phyloP scores from a whole-genome alignment of 2,113 vertebrate genomes.

The human (Homo sapiens) region DNA sequence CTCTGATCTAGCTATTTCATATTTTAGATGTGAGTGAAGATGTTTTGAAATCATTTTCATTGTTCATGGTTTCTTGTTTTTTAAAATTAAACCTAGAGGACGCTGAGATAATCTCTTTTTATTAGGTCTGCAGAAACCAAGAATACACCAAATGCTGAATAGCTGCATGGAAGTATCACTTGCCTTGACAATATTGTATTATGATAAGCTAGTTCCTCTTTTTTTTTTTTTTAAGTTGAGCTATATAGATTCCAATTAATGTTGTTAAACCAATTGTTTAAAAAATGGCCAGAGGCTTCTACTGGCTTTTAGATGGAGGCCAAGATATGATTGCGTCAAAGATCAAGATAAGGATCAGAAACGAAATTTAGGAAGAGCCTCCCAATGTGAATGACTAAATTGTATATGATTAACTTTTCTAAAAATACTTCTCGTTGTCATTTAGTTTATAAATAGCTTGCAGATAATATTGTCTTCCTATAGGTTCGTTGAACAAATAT shows the following conservation, averaged over 20 bases:
- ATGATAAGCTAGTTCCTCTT: neutral
- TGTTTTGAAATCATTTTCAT: conserved; percentile 68
- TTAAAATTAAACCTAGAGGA: conserved; percentile 69
- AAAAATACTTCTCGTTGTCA: conserved; percentile 3
- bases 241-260: neutral
- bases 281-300: neutral
- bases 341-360: neutral
- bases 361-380: neutral
- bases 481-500: neutral
- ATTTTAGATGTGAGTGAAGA: conserved; percentile 61
- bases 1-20: conserved; percentile 61
- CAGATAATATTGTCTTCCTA: neutral
- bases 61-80: conserved; percentile 69
- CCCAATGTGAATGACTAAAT: neutral
- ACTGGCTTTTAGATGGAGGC: neutral
- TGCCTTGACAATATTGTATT: conserved; percentile 38
- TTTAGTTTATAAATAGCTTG: neutral
- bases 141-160: neutral
- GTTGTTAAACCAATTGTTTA: conserved; percentile 10
- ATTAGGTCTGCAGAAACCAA: conserved; percentile 52
- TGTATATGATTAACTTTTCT: neutral
- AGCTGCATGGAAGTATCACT: conserved; percentile 14
- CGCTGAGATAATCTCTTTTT: conserved; percentile 60
- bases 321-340: conserved; percentile 11
- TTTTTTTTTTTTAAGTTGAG: neutral